Percentiles rank a stretch among this genome's conserved stretches.
phyloP scores from a whole-genome alignment of 2,113 vertebrate genomes.

The Eptatretus burgeri region DNA sequence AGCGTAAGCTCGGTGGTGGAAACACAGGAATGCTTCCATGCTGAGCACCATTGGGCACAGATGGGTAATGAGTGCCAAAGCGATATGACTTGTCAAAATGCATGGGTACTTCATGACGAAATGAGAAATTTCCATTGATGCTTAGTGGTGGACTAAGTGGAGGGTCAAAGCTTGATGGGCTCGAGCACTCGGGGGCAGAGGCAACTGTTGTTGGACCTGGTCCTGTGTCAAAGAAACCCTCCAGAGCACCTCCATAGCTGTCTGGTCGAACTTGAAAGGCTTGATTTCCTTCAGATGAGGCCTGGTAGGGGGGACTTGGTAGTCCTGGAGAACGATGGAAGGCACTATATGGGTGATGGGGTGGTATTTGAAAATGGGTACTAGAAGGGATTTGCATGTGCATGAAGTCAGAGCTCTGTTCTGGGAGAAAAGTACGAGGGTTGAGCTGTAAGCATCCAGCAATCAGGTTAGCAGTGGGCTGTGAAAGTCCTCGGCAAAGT shows the following conservation, averaged over 20 bases:
- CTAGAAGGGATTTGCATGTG: constrained; percentile 31
- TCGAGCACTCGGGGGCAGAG: constrained; percentile 28
- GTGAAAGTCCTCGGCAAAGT: constrained; percentile 86
- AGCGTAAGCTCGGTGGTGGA: constrained; percentile 28
- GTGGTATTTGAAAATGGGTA: constrained; percentile 24
- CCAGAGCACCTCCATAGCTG: constrained; percentile 25
- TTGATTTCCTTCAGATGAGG: constrained; percentile 83
- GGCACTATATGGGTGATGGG: constrained; percentile 27
- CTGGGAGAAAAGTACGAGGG: constrained; percentile 70
- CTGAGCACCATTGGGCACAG: constrained; percentile 21
- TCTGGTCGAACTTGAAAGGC: constrained; percentile 65
- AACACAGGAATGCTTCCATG: constrained; percentile 34
- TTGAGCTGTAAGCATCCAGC: constrained; percentile 88
- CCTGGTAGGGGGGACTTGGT: constrained; percentile 70
- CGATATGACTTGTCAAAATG: constrained; percentile 75
- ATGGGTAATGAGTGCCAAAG: constrained; percentile 65
- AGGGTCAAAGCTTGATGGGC: constrained; percentile 48
- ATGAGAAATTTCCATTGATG: constrained; percentile 91
- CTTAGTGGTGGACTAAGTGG: constrained; percentile 84
- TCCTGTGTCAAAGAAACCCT: constrained; percentile 62
- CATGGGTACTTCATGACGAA: constrained; percentile 47
- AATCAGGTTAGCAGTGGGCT: constrained; percentile 83
- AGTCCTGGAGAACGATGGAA: constrained; percentile 58
- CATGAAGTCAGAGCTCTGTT: constrained; percentile 53
- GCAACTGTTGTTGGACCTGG: constrained; percentile 16